Evolutionary conservation across 2,797 vertebrate genomes (phyloP).

Genomic region (Micromesistius poutassou): DNA sequence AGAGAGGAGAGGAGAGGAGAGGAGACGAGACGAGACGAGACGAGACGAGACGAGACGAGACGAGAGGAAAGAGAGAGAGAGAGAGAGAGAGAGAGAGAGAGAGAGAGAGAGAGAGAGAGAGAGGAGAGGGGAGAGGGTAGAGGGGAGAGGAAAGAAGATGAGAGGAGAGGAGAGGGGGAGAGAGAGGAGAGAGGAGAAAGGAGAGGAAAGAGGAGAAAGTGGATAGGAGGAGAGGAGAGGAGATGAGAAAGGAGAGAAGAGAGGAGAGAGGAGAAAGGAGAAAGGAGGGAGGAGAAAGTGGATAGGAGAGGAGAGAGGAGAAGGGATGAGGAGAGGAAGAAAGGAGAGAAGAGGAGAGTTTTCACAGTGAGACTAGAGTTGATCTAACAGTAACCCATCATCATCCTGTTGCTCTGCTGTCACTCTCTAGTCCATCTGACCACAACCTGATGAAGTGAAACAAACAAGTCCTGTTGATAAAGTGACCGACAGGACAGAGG

Average conservation of each 20-base stretch:
- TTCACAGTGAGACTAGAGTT: neutral
- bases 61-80: neutral
- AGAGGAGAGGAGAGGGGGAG: neutral
- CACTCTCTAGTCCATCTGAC: neutral
- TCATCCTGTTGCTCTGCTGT: neutral
- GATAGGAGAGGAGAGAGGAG: neutral
- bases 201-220: neutral
- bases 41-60: constrained; percentile 4
- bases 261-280: neutral
- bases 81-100: neutral
- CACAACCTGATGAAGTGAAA: neutral
- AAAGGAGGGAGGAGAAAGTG: neutral
- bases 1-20: neutral
- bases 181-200: constrained; percentile 5
- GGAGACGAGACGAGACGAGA: neutral
- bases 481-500: neutral
- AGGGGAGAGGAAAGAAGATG: neutral
- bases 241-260: neutral
- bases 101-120: neutral
- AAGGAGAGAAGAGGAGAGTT: neutral
- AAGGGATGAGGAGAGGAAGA: neutral
- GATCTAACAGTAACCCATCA: neutral
- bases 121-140: neutral
- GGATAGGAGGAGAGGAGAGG: neutral
- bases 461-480: neutral